Evolutionary conservation across 2,888 invertebrate genomes (phyloP), one percentile per base, ranked within the genome.

Genomic region (Sesia apiformis): DNA sequence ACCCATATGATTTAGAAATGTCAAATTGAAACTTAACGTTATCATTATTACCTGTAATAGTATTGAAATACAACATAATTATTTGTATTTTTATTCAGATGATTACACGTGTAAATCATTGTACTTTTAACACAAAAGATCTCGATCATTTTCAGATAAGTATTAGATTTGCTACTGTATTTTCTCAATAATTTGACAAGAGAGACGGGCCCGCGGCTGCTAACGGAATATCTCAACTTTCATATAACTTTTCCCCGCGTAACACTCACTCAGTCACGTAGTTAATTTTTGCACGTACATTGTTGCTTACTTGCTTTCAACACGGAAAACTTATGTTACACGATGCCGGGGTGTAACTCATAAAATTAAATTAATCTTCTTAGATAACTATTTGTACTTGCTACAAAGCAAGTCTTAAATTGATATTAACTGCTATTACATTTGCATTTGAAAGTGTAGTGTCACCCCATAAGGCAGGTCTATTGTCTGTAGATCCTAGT

Each of bases 211-310:
- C 52, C 46, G 56, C 52, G 51, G 42, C 51, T 51, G n/a, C 41
- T 39, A 52, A 39, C 52, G 39, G 53, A 56, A 60, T 57, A 58
- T 55, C 54, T 2, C 55, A 61, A 58, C 53, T 60, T 53, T 50
- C 50, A 56, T 62, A 50, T 52, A 57, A 53, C 58, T 56, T 58
- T 57, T 50, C 50, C 38, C 39, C 39, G 50, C 7, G 50, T 50
- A 50, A 39, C 39, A 50, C 50, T 51, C 50, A 63, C 50, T 51
- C 50, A 63, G 67, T 65, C 64, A 67, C 69, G 67, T 67, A 64
- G 53, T 61, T 62, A 63, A 63, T 65, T 67, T 57, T 63, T 63
- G 49, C 58, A 57, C 56, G 61, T 60, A 59, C 52, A 53, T 57
- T 60, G 56, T 61, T 61, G 56, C 50, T 50, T 50, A 23, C 50